phyloP scores from a whole-genome alignment of 23 tunicate species.

The Halocynthia roretzi region DNA sequence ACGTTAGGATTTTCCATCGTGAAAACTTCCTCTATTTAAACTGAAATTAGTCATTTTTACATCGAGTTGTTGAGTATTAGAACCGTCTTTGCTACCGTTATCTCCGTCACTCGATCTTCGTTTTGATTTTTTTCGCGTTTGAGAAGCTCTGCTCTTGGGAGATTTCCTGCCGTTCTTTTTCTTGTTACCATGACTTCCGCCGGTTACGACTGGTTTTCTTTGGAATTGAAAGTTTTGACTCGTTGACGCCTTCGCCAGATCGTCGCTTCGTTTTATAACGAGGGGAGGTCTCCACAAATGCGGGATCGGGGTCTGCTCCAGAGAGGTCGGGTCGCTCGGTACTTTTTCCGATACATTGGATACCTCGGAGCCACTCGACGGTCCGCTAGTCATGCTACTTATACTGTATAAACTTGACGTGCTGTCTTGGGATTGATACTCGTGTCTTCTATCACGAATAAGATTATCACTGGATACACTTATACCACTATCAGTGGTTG shows the following conservation, averaged over 20 bases:
- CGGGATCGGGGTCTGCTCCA: neutral
- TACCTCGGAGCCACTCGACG: conserved; percentile 13
- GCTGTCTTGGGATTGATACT: neutral
- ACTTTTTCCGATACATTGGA: neutral
- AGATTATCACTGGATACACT: conserved; percentile 6
- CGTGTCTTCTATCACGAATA: neutral
- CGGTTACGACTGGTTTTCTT: conserved; percentile 2
- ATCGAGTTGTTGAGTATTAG: neutral
- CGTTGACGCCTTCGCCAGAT: neutral
- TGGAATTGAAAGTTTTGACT: neutral
- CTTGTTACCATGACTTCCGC: neutral
- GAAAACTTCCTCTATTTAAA: conserved; percentile 4
- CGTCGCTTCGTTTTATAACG: conserved; percentile 19
- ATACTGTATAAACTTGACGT: conserved; percentile 15
- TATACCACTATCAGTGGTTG: neutral
- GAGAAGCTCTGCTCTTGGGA: neutral
- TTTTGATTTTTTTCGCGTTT: neutral
- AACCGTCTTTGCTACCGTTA: neutral
- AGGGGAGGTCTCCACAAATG: conserved; percentile 19
- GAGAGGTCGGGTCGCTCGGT: neutral
- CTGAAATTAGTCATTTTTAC: conserved; percentile 10
- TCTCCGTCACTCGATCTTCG: neutral
- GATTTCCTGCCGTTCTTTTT: conserved; percentile 15
- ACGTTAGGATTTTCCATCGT: neutral
- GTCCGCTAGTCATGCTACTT: conserved; percentile 2